Percentiles rank a stretch among this genome's conserved stretches.
These are phyloP conservation scores for Melierax canorus DNA, from an alignment of 2,113 vertebrate species.

Conservation along the genomic window DNA sequence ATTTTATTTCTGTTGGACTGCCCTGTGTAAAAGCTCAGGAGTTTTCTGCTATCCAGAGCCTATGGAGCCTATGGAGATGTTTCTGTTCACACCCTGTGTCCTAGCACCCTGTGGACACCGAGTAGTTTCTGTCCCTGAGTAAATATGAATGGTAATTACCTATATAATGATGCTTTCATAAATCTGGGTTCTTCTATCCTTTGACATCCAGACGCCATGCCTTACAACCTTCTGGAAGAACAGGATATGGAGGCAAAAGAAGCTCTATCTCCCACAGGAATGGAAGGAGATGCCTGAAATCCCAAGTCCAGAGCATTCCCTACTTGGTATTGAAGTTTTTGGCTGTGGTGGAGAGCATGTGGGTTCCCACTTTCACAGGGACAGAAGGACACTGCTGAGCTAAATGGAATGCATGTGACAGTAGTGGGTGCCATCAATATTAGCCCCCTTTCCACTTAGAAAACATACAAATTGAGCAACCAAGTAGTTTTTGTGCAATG, in stretches of 20 bases:
- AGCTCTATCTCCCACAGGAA: not conserved
- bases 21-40: not conserved
- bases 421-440: not conserved
- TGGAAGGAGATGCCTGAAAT: not conserved
- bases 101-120: not conserved
- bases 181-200: not conserved
- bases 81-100: not conserved
- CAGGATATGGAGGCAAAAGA: not conserved
- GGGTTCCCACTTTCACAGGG: not conserved
- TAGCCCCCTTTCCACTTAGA: not conserved
- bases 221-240: not conserved
- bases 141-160: not conserved
- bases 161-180: not conserved
- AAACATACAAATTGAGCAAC: not conserved
- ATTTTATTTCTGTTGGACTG: not conserved
- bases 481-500: not conserved
- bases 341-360: not conserved
- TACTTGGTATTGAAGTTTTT: not conserved
- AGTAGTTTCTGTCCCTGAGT: not conserved
- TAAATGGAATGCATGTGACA: not conserved
- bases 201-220: not conserved
- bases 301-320: not conserved
- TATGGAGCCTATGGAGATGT: not conserved
- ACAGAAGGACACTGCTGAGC: not conserved
- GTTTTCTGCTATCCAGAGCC: not conserved